Evolutionary conservation across 2,888 invertebrate species (phyloP), one percentile per base, ranked within the genome.

Genomic region (Leucophenga montana): DNA sequence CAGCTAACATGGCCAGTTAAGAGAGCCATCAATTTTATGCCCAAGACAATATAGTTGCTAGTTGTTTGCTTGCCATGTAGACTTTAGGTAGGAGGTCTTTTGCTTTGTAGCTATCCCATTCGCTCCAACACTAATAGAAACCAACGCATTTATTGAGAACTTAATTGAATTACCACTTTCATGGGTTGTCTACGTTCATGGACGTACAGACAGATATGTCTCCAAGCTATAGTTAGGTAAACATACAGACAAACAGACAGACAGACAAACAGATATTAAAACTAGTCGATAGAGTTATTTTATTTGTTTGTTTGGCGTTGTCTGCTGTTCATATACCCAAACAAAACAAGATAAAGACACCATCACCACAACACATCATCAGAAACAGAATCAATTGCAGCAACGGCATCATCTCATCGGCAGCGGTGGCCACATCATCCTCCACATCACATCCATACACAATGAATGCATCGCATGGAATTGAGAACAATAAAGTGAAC

Each of bases 21-120:
- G 71, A 82, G 84, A 83, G 84, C 75, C 80, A 81, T 81, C 83
- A 81, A 83, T 83, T 83, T 76, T 82, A 71, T 75, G 46, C 65
- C 33, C 75, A 59, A 39, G 69, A 57, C 71, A 64, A 68, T 71
- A 64, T 67, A 20, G 33, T 62, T 44, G 62, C 46, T 62, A 31
- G 33, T 57, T 44, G n/a, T n/a, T 57, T 62, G 70, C 31, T 64
- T 62, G 50, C 57, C 59, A 11, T 27, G 20, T 22, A 5, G 39
- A 8, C 22, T n/a, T n/a, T 48, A 64, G 62, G 48, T 65, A 76
- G 78, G 79, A 75, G 80, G 77, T 80, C 76, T 65, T n/a, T 33
- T 39, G 8, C 64, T 54, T 13, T 22, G 27, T 57, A 44, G 57
- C 57, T 56, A 57, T 67, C 57, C 16, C 9, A 5, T 9, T 13